A percentile compares a stretch with the other conserved stretches of the same genome.
Evolutionary conservation across 2,113 vertebrate species (phyloP).

Genomic region (Aplodontia rufa): DNA sequence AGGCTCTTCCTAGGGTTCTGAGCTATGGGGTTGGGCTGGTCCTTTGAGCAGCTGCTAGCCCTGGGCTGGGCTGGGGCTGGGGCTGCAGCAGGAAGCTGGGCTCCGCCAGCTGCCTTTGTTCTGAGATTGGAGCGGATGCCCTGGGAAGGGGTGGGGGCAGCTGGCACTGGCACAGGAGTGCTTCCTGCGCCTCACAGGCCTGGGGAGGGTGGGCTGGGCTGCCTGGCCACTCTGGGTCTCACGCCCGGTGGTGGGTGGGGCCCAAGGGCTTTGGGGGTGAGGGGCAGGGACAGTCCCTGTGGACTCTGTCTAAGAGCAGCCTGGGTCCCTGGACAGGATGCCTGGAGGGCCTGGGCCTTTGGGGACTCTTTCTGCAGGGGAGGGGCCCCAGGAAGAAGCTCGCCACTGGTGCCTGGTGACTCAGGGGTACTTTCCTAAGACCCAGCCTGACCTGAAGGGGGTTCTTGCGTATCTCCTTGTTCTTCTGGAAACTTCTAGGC

Average conservation of each 20-base stretch:
- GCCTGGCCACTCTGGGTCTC: not conserved
- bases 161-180: constrained; percentile 38
- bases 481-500: not conserved
- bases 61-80: not conserved
- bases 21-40: not conserved
- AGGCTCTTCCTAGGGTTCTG: not conserved
- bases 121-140: constrained; percentile 74
- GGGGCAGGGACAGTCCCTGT: not conserved
- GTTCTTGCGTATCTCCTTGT: not conserved
- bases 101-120: constrained; percentile 81
- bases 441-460: not conserved
- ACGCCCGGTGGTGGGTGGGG: not conserved
- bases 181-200: constrained; percentile 59
- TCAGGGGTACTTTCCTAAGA: not conserved
- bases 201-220: not conserved
- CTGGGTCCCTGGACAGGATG: not conserved
- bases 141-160: constrained; percentile 65
- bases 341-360: not conserved
- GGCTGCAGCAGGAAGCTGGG: not conserved
- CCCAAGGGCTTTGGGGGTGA: not conserved
- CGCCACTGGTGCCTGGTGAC: not conserved
- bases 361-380: not conserved
- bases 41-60: not conserved
- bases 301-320: not conserved
- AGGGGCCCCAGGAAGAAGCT: not conserved